Evolutionary conservation across 2,113 vertebrate genomes (phyloP).

Genomic region (Chamaetylas fuelleborni): DNA sequence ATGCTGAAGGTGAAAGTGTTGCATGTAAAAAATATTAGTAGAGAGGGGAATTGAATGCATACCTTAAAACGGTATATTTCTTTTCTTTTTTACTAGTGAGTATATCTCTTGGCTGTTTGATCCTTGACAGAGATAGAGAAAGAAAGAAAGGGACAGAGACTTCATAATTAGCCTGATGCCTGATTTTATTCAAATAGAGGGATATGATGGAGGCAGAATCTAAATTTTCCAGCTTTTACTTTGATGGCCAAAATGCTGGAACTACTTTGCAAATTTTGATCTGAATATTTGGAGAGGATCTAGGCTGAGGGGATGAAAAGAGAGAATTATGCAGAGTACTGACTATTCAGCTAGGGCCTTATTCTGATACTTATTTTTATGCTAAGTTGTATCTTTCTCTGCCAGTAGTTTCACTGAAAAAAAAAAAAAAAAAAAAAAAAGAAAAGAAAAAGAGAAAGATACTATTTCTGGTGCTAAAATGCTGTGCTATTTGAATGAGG

Average conservation of each 20-base stretch:
- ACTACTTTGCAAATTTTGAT: constrained; percentile 19
- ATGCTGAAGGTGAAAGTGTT: not conserved
- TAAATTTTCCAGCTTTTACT: not conserved
- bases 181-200: not conserved
- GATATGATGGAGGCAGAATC: not conserved
- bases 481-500: not conserved
- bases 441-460: not conserved
- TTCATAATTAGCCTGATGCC: not conserved
- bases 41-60: not conserved
- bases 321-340: constrained; percentile 48
- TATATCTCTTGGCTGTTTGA: not conserved
- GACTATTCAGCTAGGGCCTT: constrained; percentile 57
- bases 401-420: not conserved
- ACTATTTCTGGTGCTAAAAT: constrained; percentile 43
- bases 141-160: not conserved
- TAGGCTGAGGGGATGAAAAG: constrained; percentile 43
- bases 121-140: not conserved
- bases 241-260: constrained; percentile 8
- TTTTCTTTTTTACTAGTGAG: not conserved
- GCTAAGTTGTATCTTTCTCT: constrained; percentile 58
- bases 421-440: not conserved
- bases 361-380: constrained; percentile 62
- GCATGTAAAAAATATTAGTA: not conserved
- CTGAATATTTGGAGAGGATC: constrained; percentile 59
- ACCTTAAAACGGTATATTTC: not conserved